A percentile compares a stretch with the other conserved stretches of the same genome.
phyloP scores from a whole-genome alignment of 2,113 vertebrate species.

The Setophaga petechia region DNA sequence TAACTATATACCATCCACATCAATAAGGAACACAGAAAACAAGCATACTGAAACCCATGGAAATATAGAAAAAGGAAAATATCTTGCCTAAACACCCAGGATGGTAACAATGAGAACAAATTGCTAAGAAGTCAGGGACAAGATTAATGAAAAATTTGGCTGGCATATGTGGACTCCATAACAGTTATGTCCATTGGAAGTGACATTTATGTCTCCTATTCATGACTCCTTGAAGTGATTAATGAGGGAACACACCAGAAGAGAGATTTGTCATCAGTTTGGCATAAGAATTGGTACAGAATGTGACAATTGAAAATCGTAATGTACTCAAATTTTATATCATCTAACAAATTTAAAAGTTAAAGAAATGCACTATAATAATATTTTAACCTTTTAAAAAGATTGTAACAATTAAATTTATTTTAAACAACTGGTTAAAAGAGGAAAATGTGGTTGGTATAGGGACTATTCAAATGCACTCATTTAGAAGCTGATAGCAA shows the following conservation, averaged over 20 bases:
- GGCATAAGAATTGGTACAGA: not conserved
- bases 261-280: not conserved
- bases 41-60: not conserved
- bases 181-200: not conserved
- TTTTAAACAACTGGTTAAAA: not conserved
- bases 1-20: not conserved
- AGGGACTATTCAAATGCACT: not conserved
- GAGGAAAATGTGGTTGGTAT: not conserved
- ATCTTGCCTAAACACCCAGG: not conserved
- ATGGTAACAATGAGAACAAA: not conserved
- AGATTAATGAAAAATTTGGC: not conserved
- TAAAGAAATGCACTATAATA: not conserved
- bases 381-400: not conserved
- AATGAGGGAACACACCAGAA: not conserved
- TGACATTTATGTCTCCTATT: not conserved
- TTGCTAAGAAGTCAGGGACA: not conserved
- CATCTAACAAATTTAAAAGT: not conserved
- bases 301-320: not conserved
- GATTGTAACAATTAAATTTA: not conserved
- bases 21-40: not conserved
- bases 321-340: not conserved
- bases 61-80: not conserved
- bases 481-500: not conserved
- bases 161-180: not conserved
- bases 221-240: not conserved